Conservation (phyloP, 1,140 invertebrate genomes). For the Lethocerus indicus region DNA sequence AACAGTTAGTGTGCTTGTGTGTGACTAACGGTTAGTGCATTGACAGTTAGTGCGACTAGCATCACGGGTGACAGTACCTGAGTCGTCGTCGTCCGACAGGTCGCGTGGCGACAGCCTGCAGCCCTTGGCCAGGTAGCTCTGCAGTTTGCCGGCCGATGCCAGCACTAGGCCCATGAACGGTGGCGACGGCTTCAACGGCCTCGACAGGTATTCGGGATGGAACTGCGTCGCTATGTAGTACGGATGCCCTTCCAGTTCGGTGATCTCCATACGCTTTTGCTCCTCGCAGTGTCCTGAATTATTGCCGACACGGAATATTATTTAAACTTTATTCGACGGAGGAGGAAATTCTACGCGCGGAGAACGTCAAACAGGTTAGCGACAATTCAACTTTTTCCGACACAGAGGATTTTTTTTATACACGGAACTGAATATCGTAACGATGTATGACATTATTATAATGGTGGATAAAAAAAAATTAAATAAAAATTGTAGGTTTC, state of each 20-base stretch:
- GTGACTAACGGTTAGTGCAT: too few species aligned
- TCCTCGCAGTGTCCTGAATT: conserved; percentile 45
- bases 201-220: conserved; percentile 92
- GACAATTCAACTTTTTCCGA: too few species aligned
- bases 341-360: too few species aligned
- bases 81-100: conserved; percentile 48
- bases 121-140: conserved; percentile 46
- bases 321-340: too few species aligned
- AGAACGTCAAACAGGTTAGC: too few species aligned
- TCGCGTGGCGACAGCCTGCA: conserved; percentile 48
- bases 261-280: conserved; percentile 70
- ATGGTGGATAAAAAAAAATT: conserved; percentile 1
- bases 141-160: conserved; percentile 60
- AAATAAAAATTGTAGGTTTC: not conserved
- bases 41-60: too few species aligned
- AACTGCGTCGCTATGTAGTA: conserved; percentile 95
- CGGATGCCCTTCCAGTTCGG: conserved; percentile 53
- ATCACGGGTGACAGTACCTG: too few species aligned
- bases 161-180: conserved; percentile 90
- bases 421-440: too few species aligned
- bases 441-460: not conserved
- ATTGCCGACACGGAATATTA: too few species aligned
- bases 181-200: conserved; percentile 84
- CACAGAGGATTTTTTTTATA: too few species aligned
- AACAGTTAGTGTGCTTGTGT: too few species aligned